A percentile compares a stretch with the other conserved stretches of the same genome.
These are phyloP conservation scores for Phoeniculus purpureus DNA, from an alignment of 2,797 vertebrate species.

Conservation along the genomic window DNA sequence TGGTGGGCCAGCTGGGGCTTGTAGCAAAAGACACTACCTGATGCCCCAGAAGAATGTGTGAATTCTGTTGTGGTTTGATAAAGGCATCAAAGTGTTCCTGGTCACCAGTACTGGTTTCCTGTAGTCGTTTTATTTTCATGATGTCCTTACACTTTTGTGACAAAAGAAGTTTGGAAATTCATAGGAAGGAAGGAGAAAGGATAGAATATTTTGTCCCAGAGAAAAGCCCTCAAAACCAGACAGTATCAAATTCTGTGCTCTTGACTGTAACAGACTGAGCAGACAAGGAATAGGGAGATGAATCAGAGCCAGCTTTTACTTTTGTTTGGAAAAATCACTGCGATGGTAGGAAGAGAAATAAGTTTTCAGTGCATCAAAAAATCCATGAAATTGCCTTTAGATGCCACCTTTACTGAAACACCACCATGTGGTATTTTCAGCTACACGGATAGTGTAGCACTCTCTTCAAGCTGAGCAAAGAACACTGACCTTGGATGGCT, in stretches of 20 bases:
- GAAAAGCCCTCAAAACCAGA: fast-evolving
- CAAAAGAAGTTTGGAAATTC: neutral
- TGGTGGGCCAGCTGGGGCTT: neutral
- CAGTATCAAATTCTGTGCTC: neutral
- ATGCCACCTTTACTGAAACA: neutral
- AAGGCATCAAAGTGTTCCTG: neutral
- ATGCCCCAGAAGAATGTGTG: neutral
- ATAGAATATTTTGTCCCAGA: neutral
- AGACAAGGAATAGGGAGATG: neutral
- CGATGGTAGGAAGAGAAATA: neutral
- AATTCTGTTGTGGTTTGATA: neutral
- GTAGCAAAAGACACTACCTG: neutral
- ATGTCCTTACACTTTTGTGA: neutral
- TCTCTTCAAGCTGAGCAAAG: neutral
- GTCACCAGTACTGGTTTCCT: neutral
- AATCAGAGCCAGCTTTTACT: neutral
- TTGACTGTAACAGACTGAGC: neutral
- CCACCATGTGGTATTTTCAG: neutral
- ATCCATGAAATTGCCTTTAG: neutral
- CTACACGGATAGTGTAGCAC: neutral
- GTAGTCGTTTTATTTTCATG: neutral
- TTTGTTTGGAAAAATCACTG: neutral
- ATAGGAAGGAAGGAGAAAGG: neutral
- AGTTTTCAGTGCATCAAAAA: neutral
- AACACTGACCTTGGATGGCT: neutral